A percentile compares a stretch with the other conserved stretches of the same genome.
Evolutionary conservation across 2,888 invertebrate genomes (phyloP).

Genomic region (Cetonia aurata): DNA sequence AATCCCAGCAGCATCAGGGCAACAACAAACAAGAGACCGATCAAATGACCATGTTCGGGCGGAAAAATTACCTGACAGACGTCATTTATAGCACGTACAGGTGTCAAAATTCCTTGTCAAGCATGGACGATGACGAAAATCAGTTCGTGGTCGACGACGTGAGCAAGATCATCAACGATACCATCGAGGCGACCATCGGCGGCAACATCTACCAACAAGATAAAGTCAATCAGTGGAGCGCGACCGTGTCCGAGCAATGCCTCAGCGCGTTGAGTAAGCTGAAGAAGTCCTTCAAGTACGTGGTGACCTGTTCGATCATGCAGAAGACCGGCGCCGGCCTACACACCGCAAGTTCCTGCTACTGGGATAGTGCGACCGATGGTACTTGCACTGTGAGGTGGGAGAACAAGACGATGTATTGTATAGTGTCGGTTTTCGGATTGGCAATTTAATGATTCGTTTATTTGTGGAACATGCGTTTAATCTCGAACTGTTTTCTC

Average conservation of each 20-base stretch:
- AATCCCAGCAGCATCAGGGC: background rate
- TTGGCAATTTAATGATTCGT: constrained; percentile 67
- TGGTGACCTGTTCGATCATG: constrained; percentile 85
- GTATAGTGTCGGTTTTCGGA: constrained; percentile 86
- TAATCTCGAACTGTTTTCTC: constrained; percentile 20
- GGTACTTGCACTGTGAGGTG: constrained; percentile 86
- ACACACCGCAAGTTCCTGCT: constrained; percentile 86
- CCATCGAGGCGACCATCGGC: constrained; percentile 80
- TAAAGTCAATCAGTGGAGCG: constrained; percentile 81
- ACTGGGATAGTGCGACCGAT: constrained; percentile 86
- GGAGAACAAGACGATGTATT: constrained; percentile 90
- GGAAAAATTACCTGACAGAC: constrained; percentile 52
- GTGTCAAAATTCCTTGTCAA: constrained; percentile 44
- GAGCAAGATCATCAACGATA: constrained; percentile 81
- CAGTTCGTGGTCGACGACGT: constrained; percentile 80
- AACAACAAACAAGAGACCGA: constrained; percentile 13
- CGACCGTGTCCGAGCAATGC: constrained; percentile 81
- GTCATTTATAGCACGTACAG: constrained; percentile 30
- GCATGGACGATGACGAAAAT: constrained; percentile 66
- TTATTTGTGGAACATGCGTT: background rate
- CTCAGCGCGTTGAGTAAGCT: constrained; percentile 79
- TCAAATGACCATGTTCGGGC: constrained; percentile 51
- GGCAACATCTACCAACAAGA: constrained; percentile 77
- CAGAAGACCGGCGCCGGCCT: constrained; percentile 88
- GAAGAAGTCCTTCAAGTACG: constrained; percentile 87